Evolutionary conservation across 2,888 invertebrate genomes (phyloP).

Genomic region (Nomada ruficornis): DNA sequence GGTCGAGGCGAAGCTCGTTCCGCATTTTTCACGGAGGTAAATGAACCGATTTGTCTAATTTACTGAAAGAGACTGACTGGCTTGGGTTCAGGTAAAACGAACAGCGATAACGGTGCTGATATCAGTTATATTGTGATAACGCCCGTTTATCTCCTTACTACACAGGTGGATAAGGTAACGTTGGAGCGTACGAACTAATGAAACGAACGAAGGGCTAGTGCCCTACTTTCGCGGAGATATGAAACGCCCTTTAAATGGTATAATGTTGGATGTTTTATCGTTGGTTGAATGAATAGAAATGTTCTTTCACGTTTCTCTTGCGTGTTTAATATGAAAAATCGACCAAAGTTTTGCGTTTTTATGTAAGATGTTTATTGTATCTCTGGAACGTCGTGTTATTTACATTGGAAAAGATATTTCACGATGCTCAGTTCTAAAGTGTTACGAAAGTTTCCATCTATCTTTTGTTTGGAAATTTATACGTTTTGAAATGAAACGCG

Average conservation of each 20-base stretch:
- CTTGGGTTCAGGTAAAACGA: slow-evolving; percentile 56
- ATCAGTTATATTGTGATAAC: slow-evolving; percentile 77
- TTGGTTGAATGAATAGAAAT: background rate
- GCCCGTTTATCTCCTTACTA: slow-evolving; percentile 75
- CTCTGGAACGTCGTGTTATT: slow-evolving; percentile 65
- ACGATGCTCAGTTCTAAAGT: slow-evolving; percentile 58
- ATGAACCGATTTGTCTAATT: slow-evolving; percentile 67
- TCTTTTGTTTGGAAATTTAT: slow-evolving; percentile 51
- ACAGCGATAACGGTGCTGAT: slow-evolving; percentile 75
- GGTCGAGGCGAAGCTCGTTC: slow-evolving; percentile 28
- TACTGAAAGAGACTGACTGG: slow-evolving; percentile 66
- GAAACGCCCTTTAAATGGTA: slow-evolving; percentile 3
- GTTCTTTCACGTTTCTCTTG: background rate
- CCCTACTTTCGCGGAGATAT: slow-evolving; percentile 66
- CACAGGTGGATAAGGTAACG: slow-evolving; percentile 66
- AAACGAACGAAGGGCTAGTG: slow-evolving; percentile 56
- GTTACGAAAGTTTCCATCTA: slow-evolving; percentile 51
- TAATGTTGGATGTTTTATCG: background rate
- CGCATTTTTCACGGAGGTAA: slow-evolving; percentile 61
- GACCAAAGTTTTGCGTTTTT: slow-evolving; percentile 18
- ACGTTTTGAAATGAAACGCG: slow-evolving; percentile 64
- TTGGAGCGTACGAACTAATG: slow-evolving; percentile 54
- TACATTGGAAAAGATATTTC: slow-evolving; percentile 65
- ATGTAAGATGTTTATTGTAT: slow-evolving; percentile 67
- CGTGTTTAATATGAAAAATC: background rate